phyloP scores from a whole-genome alignment of 2,113 vertebrate species.

The Eupsittula cactorum region DNA sequence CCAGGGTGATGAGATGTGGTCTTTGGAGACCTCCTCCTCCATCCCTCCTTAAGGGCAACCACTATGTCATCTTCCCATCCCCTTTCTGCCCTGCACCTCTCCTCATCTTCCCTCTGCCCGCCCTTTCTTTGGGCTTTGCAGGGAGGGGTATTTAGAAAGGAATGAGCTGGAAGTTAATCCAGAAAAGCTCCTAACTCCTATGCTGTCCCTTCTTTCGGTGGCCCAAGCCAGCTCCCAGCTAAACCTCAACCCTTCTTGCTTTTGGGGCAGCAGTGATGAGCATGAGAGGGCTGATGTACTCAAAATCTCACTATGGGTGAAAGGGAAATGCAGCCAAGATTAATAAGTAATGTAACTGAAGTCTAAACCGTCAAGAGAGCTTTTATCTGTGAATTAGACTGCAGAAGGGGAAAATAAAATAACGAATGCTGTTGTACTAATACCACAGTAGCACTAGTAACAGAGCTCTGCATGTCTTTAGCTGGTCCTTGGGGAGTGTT shows the following conservation, averaged over 20 bases:
- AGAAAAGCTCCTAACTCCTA: neutral
- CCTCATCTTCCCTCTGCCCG: neutral
- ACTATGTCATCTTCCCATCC: neutral
- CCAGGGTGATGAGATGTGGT: neutral
- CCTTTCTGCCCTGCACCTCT: neutral
- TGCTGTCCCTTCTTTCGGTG: neutral
- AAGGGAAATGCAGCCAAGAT: neutral
- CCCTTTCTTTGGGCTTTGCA: neutral
- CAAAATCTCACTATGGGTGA: neutral
- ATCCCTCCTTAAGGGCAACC: neutral
- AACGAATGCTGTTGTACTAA: fast-evolving
- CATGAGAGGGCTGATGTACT: neutral
- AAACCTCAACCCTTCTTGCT: neutral
- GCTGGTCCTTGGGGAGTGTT: neutral
- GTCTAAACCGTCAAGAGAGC: neutral
- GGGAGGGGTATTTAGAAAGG: neutral
- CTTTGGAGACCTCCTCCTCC: neutral
- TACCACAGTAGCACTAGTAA: neutral
- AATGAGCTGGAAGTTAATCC: neutral
- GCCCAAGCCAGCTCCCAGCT: neutral
- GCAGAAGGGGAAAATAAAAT: neutral
- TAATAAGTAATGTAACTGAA: neutral
- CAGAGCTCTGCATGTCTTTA: fast-evolving
- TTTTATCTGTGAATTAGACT: fast-evolving
- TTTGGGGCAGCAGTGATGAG: fast-evolving